Base-by-base conservation (phyloP, 2,113 vertebrate genomes). In the Antigone vipio region DNA sequence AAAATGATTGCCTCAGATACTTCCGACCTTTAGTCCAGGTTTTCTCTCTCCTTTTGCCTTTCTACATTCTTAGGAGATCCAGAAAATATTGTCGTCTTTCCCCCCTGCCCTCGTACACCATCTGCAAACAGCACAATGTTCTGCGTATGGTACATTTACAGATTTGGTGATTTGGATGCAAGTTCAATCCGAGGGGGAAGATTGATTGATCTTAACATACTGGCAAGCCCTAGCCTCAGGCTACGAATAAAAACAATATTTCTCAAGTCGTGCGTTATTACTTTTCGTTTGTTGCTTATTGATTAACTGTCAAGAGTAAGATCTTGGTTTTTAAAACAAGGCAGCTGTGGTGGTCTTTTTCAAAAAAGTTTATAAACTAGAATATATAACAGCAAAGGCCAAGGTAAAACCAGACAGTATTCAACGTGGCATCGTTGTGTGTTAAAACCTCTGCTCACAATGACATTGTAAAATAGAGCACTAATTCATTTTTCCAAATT, bases 231-330 rank as follows among this genome's bases (percentile, higher is more conserved):
- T 92, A 12, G 62, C 92, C 97, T 93, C 86, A 64, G 93, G 96
- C 96, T 90, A 89, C 5, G 7, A 94, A 97, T 96, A 89, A 97
- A 97, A 97, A 83, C 82, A 92, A 75, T 96, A 98, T 97, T 98
- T 96, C 95, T 98, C 93, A 91, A 97, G 94, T 92, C 78, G 47
- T 92, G 92, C 1, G 9, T 98, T 98, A 98, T 98, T 98, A 97
- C 96, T 98, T 98, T 97, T 97, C 91, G 29, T 97, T 98, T 97
- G 96, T 69, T 96, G 63, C 75, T 91, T 94, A 98, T 98, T 95
- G 98, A 98, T 98, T 97, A 97, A 40, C 97, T 98, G 97, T 93
- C 97, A 97, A 55, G 34, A 85, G 92, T 90, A 92, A 97, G 95
- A 95, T 94, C 90, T 89, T 74, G 73, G 69, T 53, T 97, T 96